These are phyloP conservation scores for Hydrolagus affinis DNA, from an alignment of 2,113 vertebrate genomes.

Conservation along the genomic window DNA sequence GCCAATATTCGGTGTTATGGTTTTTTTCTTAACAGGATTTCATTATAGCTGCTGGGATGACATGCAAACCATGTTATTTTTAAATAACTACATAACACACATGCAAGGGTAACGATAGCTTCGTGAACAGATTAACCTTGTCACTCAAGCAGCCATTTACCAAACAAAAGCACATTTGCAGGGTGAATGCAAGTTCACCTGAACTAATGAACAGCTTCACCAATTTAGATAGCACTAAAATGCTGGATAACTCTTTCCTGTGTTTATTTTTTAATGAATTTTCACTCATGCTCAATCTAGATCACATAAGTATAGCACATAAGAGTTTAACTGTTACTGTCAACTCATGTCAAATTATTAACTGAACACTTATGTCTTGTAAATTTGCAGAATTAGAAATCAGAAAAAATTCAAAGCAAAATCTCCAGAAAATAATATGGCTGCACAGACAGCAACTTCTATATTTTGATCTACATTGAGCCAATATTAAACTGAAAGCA, in stretches of 20 bases:
- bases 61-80: constrained; percentile 17
- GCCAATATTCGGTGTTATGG: constrained; percentile 19
- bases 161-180: background rate
- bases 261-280: too few relatives aligned
- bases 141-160: background rate
- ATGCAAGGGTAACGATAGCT: background rate
- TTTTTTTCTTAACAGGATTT: constrained; percentile 21
- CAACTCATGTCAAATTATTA: too few relatives aligned
- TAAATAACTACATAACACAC: constrained; percentile 1
- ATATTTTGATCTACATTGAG: background rate
- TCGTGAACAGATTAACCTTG: constrained; percentile 16
- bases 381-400: too few relatives aligned
- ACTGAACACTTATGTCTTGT: too few relatives aligned
- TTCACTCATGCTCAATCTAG: too few relatives aligned
- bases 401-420: background rate
- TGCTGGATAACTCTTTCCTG: too few relatives aligned
- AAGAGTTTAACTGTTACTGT: too few relatives aligned
- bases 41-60: constrained; percentile 16
- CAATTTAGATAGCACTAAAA: background rate
- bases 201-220: background rate
- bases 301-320: too few relatives aligned
- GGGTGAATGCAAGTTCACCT: background rate
- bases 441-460: background rate
- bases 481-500: background rate
- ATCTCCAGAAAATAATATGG: background rate